Evolutionary conservation across 1,140 invertebrate genomes (phyloP).

Genomic region (Drosophila sechellia): DNA sequence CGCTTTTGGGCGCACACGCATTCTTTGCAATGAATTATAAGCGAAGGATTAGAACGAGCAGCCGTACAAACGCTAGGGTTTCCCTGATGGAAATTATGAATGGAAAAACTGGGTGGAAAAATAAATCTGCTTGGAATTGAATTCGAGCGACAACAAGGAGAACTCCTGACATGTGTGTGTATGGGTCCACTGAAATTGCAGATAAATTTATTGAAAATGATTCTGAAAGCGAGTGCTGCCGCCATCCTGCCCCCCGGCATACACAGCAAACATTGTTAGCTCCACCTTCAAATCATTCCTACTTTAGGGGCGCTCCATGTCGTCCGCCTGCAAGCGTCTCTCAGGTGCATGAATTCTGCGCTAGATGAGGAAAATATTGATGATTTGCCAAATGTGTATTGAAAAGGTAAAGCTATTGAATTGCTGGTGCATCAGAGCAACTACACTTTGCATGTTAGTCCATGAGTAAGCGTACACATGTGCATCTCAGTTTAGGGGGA

Average conservation of each 20-base stretch:
- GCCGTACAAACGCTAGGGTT: slow-evolving; percentile 17
- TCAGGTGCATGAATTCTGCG: slow-evolving; percentile 56
- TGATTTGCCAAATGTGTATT: slow-evolving; percentile 78
- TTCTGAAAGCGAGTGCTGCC: slow-evolving; percentile 41
- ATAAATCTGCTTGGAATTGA: slow-evolving; percentile 53
- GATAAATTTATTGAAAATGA: slow-evolving; percentile 83
- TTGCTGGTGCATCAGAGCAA: slow-evolving; percentile 52
- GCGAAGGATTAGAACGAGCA: slow-evolving; percentile 33
- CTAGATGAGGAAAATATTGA: slow-evolving; percentile 66
- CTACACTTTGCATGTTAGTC: slow-evolving; percentile 58
- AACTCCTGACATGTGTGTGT: slow-evolving; percentile 15
- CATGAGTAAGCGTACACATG: slow-evolving; percentile 35
- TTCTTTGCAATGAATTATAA: slow-evolving; percentile 35
- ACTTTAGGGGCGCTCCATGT: slow-evolving; percentile 28
- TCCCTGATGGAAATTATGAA: slow-evolving; percentile 53
- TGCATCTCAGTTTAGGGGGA: slow-evolving; percentile 9
- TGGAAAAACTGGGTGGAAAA: slow-evolving; percentile 28
- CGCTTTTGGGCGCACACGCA: slow-evolving; percentile 36
- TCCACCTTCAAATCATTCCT: neutral
- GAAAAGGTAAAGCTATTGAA: slow-evolving; percentile 73
- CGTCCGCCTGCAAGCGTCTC: slow-evolving; percentile 29
- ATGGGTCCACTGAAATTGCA: slow-evolving; percentile 58
- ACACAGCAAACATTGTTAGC: slow-evolving; percentile 38
- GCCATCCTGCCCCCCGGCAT: neutral
- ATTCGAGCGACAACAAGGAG: slow-evolving; percentile 48